Evolutionary conservation across 2,888 invertebrate species (phyloP), one percentile per base, ranked within the genome.

Genomic region (Ischnura elegans): DNA sequence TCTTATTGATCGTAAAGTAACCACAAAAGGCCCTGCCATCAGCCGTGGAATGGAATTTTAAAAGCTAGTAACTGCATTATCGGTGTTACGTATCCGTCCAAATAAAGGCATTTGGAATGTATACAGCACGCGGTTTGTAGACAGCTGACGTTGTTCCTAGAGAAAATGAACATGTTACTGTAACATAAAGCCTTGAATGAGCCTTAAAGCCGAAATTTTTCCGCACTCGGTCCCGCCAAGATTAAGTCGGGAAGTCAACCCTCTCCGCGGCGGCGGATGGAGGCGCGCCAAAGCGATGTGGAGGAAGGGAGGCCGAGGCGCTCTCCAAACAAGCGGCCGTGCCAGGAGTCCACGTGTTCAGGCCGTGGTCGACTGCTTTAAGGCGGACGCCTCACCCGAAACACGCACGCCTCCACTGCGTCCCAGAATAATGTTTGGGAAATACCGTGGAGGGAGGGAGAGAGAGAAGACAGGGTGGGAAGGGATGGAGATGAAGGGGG

Each of bases 351-450:
- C 90, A 90, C 90, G 90, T 90, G 90, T 55, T 90, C 61, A 55
- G 43, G 1, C 43, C 90, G 90, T 90, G 90, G 61, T 66, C 90
- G 42, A 43, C 51, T 29, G 29, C 61, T 90, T 61, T 76, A 76
- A 36, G 36, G 36, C 36, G 76, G 25, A 21, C 90, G 90, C 90
- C n/a, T 51, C 87, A 61, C 61, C 90, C 61, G 43, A 43, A 90
- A 76, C 36, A 36, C 76, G 51, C 51, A n/a, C n/a, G 61, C 61
- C 76, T 76, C 76, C 76, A 76, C 76, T 36, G 16, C 36, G 36
- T 90, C 90, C 90, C 90, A 90, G 90, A 90, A 90, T 90, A 90
- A 90, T 90, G 90, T 61, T 87, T 90, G 61, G 90, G 90, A 43
- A 90, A 90, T 66, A 61, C 90, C 90, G 61, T 61, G 61, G 90